phyloP scores from a whole-genome alignment of 1,140 invertebrate species.

The Carcinoscorpius rotundicauda region DNA sequence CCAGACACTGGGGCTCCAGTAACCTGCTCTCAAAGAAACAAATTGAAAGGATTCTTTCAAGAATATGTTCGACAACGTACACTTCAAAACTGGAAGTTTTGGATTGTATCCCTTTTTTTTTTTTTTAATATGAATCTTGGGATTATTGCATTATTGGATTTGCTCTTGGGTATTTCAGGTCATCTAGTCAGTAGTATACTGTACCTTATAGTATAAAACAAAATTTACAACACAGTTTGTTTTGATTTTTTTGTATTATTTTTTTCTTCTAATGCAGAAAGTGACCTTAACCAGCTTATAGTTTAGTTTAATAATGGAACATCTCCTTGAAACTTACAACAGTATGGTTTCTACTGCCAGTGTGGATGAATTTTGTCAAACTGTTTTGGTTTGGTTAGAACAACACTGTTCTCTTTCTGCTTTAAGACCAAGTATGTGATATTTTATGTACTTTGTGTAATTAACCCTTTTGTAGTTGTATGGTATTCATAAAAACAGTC shows the following conservation, averaged over 20 bases:
- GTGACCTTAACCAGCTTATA: slow-evolving; percentile 32
- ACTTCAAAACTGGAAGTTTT: slow-evolving; percentile 92
- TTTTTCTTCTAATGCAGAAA: too few relatives aligned
- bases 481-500: too few relatives aligned
- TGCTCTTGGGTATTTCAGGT: too few relatives aligned
- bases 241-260: too few relatives aligned
- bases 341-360: slow-evolving; percentile 79
- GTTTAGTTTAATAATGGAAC: slow-evolving; percentile 83
- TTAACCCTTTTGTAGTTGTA: too few relatives aligned
- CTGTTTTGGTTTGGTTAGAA: slow-evolving; percentile 84
- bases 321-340: slow-evolving; percentile 78
- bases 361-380: slow-evolving; percentile 80
- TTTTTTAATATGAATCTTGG: too few relatives aligned
- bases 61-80: slow-evolving; percentile 77
- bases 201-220: too few relatives aligned
- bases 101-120: slow-evolving; percentile 62
- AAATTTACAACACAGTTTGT: too few relatives aligned
- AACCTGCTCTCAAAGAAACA: slow-evolving; percentile 68
- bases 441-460: too few relatives aligned
- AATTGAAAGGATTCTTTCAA: slow-evolving; percentile 90
- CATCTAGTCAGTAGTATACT: too few relatives aligned
- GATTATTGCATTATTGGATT: too few relatives aligned
- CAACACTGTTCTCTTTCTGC: slow-evolving; percentile 88
- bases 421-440: slow-evolving; percentile 66
- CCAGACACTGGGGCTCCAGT: slow-evolving; percentile 91